Base-by-base conservation (phyloP, 2,888 invertebrate species). In the Meteorus colon region DNA sequence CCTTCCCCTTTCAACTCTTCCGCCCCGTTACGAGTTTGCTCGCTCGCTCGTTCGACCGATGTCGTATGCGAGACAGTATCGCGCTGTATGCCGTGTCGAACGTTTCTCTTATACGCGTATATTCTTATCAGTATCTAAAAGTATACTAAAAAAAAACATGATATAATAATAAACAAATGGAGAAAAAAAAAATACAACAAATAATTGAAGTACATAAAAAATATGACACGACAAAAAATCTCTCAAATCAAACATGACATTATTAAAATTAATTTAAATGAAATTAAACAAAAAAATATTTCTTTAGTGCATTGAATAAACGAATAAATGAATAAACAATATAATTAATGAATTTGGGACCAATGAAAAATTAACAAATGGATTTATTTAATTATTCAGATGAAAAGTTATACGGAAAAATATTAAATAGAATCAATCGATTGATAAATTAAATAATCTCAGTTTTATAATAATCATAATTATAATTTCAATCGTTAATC, bases 31-130 rank as follows among this genome's bases (percentile, higher is more conserved):
- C 31, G 16, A 41, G 24, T 63, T 34, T n/a, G 31, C 19, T 63
- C 55, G 24, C 51, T 45, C 51, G 55, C 55, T 60, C 67, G 14
- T 55, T 69, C 48, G 10, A 19, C 45, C 45, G 63, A 62, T 73
- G 75, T 77, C 74, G 77, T 79, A 74, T 77, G 72, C 55, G 74
- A 76, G 81, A 79, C 81, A 82, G 82, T 82, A 78, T 79, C 82
- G 80, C 80, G 80, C 79, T 77, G 82, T 77, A 80, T 78, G 80
- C 78, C 80, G 78, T 78, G 73, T 75, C 70, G 79, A 77, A 78
- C 77, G 78, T 75, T 69, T 80, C 80, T 77, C 68, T 74, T 16
- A 4, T 31, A 6, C 34, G 34, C 31, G 31, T 37, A 48, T 31
- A 24, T 51, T 68, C 8, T 41, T 41, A 41, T 55, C 8, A n/a